Evolutionary conservation across 2,888 invertebrate species (phyloP).

Genomic region (Hanleya hanleyi): DNA sequence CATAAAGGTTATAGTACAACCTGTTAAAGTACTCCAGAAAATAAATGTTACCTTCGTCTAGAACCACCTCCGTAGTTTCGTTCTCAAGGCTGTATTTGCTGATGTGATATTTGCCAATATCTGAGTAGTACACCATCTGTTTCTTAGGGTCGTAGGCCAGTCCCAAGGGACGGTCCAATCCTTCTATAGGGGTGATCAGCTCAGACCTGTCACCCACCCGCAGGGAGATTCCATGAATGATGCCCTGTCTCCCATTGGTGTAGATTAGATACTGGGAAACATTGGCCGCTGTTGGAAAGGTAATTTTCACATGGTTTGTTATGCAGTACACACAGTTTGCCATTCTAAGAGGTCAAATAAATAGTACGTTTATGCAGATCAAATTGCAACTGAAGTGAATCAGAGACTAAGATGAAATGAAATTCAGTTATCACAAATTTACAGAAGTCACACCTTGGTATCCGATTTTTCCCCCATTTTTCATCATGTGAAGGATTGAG

Average conservation of each 20-base stretch:
- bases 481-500: no score
- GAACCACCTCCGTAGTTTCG: not conserved
- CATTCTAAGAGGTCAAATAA: no score
- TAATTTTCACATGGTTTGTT: not conserved
- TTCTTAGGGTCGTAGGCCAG: constrained; percentile 81
- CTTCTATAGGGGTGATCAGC: constrained; percentile 82
- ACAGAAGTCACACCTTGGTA: no score
- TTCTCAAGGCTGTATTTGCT: constrained; percentile 78
- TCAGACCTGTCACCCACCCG: constrained; percentile 71
- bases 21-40: no score
- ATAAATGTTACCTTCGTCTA: constrained; percentile 4
- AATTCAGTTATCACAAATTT: no score
- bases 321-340: no score
- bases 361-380: no score
- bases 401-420: no score
- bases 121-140: constrained; percentile 80
- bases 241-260: constrained; percentile 80
- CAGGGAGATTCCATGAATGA: constrained; percentile 81
- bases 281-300: constrained; percentile 75
- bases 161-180: constrained; percentile 80
- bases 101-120: constrained; percentile 76
- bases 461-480: no score
- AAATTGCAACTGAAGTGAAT: no score
- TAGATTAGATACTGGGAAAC: constrained; percentile 81
- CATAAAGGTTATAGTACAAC: no score